Percentiles rank a stretch among this genome's conserved stretches.
Conservation (phyloP, 23 tunicate genomes). For the Trididemnum miniatum region DNA sequence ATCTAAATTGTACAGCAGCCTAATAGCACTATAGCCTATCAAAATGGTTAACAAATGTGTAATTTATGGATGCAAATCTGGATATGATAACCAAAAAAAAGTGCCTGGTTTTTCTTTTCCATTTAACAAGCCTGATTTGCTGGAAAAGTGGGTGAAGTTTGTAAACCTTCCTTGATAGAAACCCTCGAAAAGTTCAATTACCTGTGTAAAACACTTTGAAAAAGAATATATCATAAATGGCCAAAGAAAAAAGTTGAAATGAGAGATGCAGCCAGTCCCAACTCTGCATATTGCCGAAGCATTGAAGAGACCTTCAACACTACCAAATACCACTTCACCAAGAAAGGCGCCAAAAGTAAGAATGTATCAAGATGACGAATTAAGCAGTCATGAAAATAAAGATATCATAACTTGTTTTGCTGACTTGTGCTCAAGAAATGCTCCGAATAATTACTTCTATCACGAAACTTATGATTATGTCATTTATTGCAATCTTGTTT, state of each 20-base stretch:
- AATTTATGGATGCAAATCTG: background rate
- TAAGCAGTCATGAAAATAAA: too few relatives aligned
- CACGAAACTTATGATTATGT: background rate
- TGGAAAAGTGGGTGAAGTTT: slow-evolving; percentile 6
- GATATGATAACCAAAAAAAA: background rate
- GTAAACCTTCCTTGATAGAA: background rate
- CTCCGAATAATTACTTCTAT: too few relatives aligned
- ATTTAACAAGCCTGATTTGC: background rate
- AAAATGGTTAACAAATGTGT: too few relatives aligned
- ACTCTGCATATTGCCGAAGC: background rate
- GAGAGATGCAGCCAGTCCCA: background rate
- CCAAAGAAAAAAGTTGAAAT: too few relatives aligned
- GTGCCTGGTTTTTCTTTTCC: background rate
- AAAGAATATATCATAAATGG: background rate
- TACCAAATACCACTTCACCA: background rate
- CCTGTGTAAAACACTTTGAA: background rate
- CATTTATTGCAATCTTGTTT: too few relatives aligned
- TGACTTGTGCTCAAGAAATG: too few relatives aligned
- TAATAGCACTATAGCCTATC: too few relatives aligned
- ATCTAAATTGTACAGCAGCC: background rate
- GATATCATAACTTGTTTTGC: too few relatives aligned
- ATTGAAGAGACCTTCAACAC: too few relatives aligned
- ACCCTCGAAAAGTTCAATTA: background rate
- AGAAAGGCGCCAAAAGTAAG: too few relatives aligned
- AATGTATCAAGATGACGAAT: too few relatives aligned